Evolutionary conservation across 2,113 vertebrate species (phyloP), one percentile per base, ranked within the genome.

Genomic region (Miniopterus natalensis): DNA sequence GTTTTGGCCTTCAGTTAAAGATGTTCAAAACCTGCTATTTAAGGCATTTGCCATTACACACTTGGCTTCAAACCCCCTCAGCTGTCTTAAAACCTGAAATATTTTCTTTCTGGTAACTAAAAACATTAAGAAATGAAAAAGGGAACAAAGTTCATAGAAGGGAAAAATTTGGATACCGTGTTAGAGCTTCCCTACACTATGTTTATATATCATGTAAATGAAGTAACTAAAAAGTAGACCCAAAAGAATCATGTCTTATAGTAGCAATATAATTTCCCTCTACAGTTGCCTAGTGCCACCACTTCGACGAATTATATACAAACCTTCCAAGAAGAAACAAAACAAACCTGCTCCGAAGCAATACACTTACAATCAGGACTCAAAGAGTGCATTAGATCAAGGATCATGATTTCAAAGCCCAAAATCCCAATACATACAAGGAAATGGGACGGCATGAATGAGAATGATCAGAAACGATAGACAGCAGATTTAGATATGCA

Each of bases 341-440:
- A 73, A 27, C 31, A 84, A 63, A 11, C 36, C 14, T 27, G 10
- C n/a, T 18, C 18, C 63, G 20, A 86, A 66, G 29, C 5, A 85
- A 27, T 45, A 40, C 27, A 59, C 17, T 49, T 74, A 70, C 6
- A 53, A 45, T 53, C 5, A 29, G 57, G 29, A 2, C 18, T 70
- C n/a, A 47, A 45, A 80, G n/a, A 94, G 79, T 84, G 79, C 21
- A 85, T 61, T 40, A 78, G 87, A 93, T 84, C 42, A 53, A 84
- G 9, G 55, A 51, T 42, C 27, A 74, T 90, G 45, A 93, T 21
- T 47, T 81, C 83, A 71, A 51, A 88, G 53, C n/a, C 25, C 90
- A 90, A 88, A 51, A 70, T 75, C 18, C 80, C 8, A 36, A n/a
- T 1, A 27, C 31, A 73, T 12, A 7, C 2, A 51, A 94, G 55